phyloP scores from a whole-genome alignment of 2,888 invertebrate genomes.

The Abrostola tripartita region DNA sequence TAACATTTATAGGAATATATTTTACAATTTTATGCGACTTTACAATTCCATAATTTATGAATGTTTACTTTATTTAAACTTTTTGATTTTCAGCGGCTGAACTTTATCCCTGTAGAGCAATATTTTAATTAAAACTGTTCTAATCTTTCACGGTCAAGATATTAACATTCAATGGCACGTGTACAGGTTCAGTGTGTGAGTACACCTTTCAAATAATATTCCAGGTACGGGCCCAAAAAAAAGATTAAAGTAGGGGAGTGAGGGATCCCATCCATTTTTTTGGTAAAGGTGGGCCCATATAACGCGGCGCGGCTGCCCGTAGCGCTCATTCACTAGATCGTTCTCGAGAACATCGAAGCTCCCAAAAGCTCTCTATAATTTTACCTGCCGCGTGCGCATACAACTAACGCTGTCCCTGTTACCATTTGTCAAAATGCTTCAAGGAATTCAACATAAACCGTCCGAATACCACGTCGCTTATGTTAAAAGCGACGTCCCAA shows the following conservation, averaged over 20 bases:
- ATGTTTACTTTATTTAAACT: neutral
- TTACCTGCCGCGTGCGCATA: conserved; percentile 55
- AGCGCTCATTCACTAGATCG: conserved; percentile 78
- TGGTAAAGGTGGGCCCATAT: conserved; percentile 77
- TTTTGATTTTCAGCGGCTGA: too few species aligned
- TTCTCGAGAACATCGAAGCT: conserved; percentile 68
- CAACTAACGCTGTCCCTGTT: conserved; percentile 17
- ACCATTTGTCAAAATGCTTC: conserved; percentile 65
- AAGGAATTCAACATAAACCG: conserved; percentile 63
- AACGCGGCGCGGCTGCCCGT: conserved; percentile 69
- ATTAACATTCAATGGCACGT: conserved; percentile 82
- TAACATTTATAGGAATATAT: too few species aligned
- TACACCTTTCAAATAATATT: conserved; percentile 66
- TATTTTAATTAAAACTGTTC: conserved; percentile 18
- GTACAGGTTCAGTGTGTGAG: conserved; percentile 68
- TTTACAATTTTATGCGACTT: neutral
- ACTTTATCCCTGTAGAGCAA: neutral
- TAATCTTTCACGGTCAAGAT: conserved; percentile 62
- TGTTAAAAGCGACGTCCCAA: conserved; percentile 63
- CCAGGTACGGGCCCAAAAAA: conserved; percentile 82
- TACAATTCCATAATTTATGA: too few species aligned
- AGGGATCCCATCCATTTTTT: conserved; percentile 81
- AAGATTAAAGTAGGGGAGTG: conserved; percentile 74
- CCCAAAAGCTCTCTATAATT: conserved; percentile 53
- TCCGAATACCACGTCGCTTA: conserved; percentile 61